These are phyloP conservation scores for Triplophysa rosa DNA, from an alignment of 2,113 vertebrate genomes.

Conservation along the genomic window DNA sequence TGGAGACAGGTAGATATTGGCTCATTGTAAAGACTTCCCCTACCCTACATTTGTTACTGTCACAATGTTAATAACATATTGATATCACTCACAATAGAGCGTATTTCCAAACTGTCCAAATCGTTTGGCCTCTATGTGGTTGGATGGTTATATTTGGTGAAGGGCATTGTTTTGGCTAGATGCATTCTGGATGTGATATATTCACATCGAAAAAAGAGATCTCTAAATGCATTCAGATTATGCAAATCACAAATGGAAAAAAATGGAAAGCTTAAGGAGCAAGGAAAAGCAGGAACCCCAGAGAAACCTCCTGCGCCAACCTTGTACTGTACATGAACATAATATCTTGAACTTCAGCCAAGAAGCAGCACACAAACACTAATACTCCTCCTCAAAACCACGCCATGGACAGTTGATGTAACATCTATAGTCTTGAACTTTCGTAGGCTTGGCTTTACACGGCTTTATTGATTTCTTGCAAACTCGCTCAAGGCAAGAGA, in stretches of 20 bases:
- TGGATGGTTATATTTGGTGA: background rate
- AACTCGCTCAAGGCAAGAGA: slow-evolving; percentile 21
- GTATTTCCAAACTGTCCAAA: background rate
- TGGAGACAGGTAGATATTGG: background rate
- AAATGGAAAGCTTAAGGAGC: background rate
- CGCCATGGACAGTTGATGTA: background rate
- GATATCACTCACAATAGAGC: background rate
- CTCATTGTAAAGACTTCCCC: background rate
- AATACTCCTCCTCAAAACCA: background rate
- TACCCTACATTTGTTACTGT: background rate
- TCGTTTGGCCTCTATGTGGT: background rate
- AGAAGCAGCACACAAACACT: background rate
- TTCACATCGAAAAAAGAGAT: slow-evolving; percentile 1
- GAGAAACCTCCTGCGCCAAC: slow-evolving; percentile 9
- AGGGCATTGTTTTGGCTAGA: background rate
- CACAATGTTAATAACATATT: slow-evolving; percentile 27
- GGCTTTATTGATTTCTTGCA: slow-evolving; percentile 41
- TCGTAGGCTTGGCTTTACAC: background rate
- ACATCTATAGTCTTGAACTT: slow-evolving; percentile 41
- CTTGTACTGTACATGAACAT: background rate
- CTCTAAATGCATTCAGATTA: background rate
- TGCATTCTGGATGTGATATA: background rate
- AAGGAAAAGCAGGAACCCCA: background rate
- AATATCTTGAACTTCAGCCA: slow-evolving; percentile 22
- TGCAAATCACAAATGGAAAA: slow-evolving; percentile 18